Evolutionary conservation across 2,797 vertebrate species (phyloP), one percentile per base, ranked within the genome.

Genomic region (Philypnodon macrostomus): DNA sequence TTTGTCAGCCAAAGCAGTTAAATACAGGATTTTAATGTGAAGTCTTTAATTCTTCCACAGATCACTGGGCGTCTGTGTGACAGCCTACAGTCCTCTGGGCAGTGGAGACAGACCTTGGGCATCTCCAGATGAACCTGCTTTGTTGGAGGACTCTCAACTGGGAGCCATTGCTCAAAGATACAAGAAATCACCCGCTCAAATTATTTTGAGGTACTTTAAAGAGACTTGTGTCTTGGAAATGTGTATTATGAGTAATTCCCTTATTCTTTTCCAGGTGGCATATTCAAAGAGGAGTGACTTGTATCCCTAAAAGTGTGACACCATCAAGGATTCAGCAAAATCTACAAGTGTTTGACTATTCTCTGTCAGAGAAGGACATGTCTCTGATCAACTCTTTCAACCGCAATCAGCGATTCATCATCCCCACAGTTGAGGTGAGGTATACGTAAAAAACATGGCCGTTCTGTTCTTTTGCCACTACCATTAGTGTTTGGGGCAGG

Each of bases 21-120:
- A 10, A 10, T 9, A 29, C 10, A 10, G 27, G 2, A 10, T 29
- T 29, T 29, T 29, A 29, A 32, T 2, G 5, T 30, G 17, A 19
- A 19, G 10, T 19, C 8, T 7, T 12, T 16, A 26, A 13, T 7
- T 68, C 15, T 47, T 23, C 44, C 41, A 10, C 52, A 87, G 85
- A 49, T 79, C 81, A 16, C 47, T 58, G 47, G 76, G 42, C 9
- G 70, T 91, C 2, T 71, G 71, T 36, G 54, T 90, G 63, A 89
- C 84, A 1, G 88, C 88, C 41, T 91, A 89, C 62, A 91, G 90
- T 56, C 90, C 90, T 32, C 79, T 90, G 48, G 89, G 89, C 36
- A 89, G 88, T 2, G 81, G 87, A 12, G 87, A 89, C 75, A 79
- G 88, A 54, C 89, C 88, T 32, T 91, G 90, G 90, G 86, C 84